These are phyloP conservation scores for Tetranychus urticae DNA, from an alignment of 1,140 invertebrate species.

Conservation along the genomic window DNA sequence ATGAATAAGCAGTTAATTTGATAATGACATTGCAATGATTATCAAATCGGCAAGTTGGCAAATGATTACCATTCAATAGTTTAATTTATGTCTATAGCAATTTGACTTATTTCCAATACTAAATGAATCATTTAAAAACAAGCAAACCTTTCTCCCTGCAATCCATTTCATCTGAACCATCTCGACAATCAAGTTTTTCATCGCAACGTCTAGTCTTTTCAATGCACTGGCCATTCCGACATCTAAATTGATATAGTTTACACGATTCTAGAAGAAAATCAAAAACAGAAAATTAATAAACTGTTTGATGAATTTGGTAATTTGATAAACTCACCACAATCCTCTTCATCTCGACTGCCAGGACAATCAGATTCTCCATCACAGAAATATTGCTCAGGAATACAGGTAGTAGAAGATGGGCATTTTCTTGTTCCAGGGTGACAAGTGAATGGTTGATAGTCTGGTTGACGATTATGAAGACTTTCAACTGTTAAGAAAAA, in stretches of 20 bases:
- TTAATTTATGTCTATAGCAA: too few species aligned
- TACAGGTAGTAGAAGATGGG: constrained; percentile 49
- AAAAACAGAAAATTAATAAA: background rate
- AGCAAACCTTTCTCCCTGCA: constrained; percentile 17
- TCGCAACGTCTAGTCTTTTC: background rate
- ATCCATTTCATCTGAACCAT: constrained; percentile 42
- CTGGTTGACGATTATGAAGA: too few species aligned
- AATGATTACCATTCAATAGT: too few species aligned
- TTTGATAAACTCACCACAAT: constrained; percentile 39
- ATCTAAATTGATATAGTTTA: constrained; percentile 16
- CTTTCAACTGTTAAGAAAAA: background rate
- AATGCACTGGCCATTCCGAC: constrained; percentile 20
- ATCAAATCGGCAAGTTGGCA: too few species aligned
- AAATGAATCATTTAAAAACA: too few species aligned
- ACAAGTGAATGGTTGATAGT: constrained; percentile 25
- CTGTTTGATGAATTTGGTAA: constrained; percentile 15
- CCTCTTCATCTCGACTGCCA: constrained; percentile 68
- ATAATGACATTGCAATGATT: too few species aligned
- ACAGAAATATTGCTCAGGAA: constrained; percentile 76
- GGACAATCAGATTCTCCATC: constrained; percentile 76
- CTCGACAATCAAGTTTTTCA: constrained; percentile 14
- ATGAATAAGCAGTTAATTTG: too few species aligned
- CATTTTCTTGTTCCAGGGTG: constrained; percentile 57
- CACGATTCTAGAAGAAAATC: constrained; percentile 2
- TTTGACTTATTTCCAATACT: too few species aligned